Evolutionary conservation across 2,888 invertebrate species (phyloP).

Genomic region (Tipula helvola): DNA sequence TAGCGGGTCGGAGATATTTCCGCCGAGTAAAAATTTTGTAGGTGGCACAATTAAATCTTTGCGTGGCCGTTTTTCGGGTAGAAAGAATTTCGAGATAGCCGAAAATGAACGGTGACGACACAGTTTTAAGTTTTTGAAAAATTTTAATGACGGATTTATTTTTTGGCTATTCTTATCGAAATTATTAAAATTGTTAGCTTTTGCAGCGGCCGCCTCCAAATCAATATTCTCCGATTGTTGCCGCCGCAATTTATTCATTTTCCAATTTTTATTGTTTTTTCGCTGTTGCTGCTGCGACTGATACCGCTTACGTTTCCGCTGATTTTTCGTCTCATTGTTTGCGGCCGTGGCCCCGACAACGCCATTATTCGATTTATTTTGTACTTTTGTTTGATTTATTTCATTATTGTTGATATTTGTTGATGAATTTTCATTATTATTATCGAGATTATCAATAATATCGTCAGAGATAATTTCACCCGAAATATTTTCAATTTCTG

Average conservation of each 20-base stretch:
- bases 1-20: constrained; percentile 88
- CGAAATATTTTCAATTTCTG: background rate
- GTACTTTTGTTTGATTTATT: background rate
- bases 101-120: background rate
- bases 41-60: constrained; percentile 72
- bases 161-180: background rate
- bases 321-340: background rate
- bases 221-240: constrained; percentile 19
- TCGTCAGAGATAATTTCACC: background rate
- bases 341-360: background rate
- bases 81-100: constrained; percentile 57
- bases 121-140: background rate
- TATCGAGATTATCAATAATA: background rate
- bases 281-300: constrained; percentile 1
- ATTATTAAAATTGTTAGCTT: background rate
- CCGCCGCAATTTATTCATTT: constrained; percentile 15
- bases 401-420: constrained; percentile 7
- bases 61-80: constrained; percentile 59
- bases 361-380: background rate
- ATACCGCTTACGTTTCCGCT: background rate
- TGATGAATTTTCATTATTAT: background rate
- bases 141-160: background rate
- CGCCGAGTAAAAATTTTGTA: constrained; percentile 86
- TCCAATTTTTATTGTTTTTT: constrained; percentile 10
- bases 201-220: background rate